phyloP scores from a whole-genome alignment of 2,797 vertebrate species.

The Spheniscus humboldti region DNA sequence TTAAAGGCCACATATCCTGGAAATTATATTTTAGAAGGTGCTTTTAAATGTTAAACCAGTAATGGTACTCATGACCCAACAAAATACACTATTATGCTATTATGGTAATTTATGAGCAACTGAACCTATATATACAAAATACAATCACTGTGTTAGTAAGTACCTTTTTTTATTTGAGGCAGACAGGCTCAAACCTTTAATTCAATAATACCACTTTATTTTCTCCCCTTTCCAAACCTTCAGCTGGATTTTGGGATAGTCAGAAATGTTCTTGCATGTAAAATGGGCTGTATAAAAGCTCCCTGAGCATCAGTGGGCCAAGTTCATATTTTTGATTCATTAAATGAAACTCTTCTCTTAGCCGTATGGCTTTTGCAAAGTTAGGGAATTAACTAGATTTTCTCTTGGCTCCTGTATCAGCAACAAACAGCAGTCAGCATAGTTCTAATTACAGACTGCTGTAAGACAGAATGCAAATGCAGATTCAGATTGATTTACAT shows the following conservation, averaged over 20 bases:
- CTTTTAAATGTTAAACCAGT: not conserved
- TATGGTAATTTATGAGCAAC: not conserved
- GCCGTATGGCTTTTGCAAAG: not conserved
- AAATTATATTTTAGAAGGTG: not conserved
- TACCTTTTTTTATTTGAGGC: not conserved
- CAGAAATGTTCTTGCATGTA: not conserved
- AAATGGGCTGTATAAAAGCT: not conserved
- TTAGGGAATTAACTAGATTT: conserved; percentile 20
- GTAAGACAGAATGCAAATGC: conserved; percentile 2
- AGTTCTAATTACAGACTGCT: conserved; percentile 8
- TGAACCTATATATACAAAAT: not conserved
- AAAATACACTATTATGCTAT: not conserved
- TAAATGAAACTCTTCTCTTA: not conserved
- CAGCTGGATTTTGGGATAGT: not conserved
- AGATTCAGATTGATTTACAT: conserved; percentile 34
- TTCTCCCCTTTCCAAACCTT: not conserved
- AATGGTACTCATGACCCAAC: not conserved
- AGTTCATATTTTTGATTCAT: not conserved
- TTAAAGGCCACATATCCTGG: not conserved
- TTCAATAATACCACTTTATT: not conserved
- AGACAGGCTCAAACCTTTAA: not conserved
- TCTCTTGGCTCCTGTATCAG: not conserved
- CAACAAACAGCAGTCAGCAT: conserved; percentile 10
- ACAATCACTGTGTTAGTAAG: not conserved
- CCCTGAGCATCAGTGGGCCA: not conserved